Evolutionary conservation across 2,888 invertebrate genomes (phyloP).

Genomic region (Chaetoderma sp.): DNA sequence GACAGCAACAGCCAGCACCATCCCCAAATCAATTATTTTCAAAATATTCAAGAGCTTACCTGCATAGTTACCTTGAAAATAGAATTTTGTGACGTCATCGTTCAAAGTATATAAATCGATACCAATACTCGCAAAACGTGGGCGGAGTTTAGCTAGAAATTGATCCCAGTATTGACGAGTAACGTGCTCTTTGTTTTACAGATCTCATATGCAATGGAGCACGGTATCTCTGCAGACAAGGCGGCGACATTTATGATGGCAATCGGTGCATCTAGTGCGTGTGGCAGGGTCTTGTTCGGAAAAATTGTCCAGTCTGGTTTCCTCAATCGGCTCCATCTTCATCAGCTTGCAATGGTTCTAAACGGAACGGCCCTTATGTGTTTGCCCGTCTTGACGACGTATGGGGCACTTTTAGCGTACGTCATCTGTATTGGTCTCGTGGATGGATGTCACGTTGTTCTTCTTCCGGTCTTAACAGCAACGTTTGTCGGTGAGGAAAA

Average conservation of each 20-base stretch:
- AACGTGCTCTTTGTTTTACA: constrained; percentile 6
- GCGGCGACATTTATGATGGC: constrained; percentile 30
- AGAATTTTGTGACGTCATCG: too few species aligned
- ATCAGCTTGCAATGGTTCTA: constrained; percentile 33
- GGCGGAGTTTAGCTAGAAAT: too few species aligned
- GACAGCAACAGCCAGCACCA: too few species aligned
- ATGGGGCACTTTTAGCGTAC: constrained; percentile 10
- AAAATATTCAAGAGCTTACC: too few species aligned
- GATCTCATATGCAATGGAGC: constrained; percentile 28
- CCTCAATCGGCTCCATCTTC: constrained; percentile 29
- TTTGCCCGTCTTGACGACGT: constrained; percentile 17
- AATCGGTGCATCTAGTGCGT: constrained; percentile 27
- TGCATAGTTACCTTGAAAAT: too few species aligned
- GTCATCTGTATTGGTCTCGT: constrained; percentile 46
- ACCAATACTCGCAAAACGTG: too few species aligned
- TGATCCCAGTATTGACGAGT: too few species aligned
- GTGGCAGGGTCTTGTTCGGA: constrained; percentile 32
- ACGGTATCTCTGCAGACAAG: constrained; percentile 21
- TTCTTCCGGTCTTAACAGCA: constrained; percentile 51
- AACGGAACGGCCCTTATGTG: constrained; percentile 29
- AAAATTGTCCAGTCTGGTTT: constrained; percentile 27
- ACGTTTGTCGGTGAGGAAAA: constrained; percentile 49
- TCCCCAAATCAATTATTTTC: too few species aligned
- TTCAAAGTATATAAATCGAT: too few species aligned
- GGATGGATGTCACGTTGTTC: constrained; percentile 58